Evolutionary conservation across 2,888 invertebrate genomes (phyloP).

Genomic region (Mesochorus sp.): DNA sequence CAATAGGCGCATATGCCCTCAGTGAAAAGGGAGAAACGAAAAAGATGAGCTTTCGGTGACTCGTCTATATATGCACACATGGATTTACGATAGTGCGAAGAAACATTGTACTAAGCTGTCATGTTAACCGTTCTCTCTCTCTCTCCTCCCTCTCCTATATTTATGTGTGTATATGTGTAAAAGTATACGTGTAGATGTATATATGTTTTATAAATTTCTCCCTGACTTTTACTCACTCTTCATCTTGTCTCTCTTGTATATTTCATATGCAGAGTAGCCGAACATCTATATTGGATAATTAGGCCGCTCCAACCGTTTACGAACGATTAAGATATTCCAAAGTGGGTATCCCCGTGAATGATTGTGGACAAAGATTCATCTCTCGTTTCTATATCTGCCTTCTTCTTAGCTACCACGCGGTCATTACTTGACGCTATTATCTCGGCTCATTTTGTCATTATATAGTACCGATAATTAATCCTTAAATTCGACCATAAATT

Average conservation of each 20-base stretch:
- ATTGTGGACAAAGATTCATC: constrained; percentile 9
- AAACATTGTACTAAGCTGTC: constrained; percentile 28
- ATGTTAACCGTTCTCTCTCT: constrained; percentile 20
- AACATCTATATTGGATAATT: constrained; percentile 68
- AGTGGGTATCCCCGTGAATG: constrained; percentile 37
- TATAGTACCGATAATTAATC: not conserved
- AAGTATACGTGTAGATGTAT: not conserved
- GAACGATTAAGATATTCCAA: constrained; percentile 60
- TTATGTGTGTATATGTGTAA: not conserved
- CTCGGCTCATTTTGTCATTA: constrained; percentile 18
- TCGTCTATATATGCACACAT: not conserved
- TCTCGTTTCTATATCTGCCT: constrained; percentile 1
- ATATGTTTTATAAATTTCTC: constrained; percentile 27
- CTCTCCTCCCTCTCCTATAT: not conserved
- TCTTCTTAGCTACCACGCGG: not conserved
- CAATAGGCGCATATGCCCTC: constrained; percentile 44
- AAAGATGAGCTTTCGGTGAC: constrained; percentile 35
- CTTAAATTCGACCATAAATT: not conserved
- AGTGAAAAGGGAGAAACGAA: constrained; percentile 3
- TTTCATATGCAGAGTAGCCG: constrained; percentile 39
- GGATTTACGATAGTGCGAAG: constrained; percentile 21
- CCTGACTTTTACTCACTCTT: constrained; percentile 40
- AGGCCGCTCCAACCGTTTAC: constrained; percentile 63
- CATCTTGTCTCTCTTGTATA: constrained; percentile 24
- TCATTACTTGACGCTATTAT: constrained; percentile 42